Conservation (phyloP, 2,797 vertebrate species). For the Lepilemur ruficaudatus region DNA sequence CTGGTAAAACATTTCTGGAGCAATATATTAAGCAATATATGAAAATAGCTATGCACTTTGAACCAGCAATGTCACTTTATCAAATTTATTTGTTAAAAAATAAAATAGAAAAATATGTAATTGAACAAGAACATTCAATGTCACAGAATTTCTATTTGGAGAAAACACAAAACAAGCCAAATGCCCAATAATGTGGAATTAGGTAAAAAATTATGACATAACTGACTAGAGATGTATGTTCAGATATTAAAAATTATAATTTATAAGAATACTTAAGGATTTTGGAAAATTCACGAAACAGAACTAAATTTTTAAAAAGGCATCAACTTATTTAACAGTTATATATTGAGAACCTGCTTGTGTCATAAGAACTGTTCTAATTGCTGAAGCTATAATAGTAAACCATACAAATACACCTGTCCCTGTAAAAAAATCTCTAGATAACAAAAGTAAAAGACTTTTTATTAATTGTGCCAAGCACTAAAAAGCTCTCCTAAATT, state of each 20-base stretch:
- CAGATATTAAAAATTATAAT: neutral
- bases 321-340: neutral
- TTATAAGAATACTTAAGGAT: neutral
- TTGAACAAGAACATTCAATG: neutral
- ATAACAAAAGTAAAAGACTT: neutral
- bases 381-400: neutral
- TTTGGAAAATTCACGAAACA: neutral
- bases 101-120: neutral
- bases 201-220: neutral
- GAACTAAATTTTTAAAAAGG: neutral
- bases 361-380: neutral
- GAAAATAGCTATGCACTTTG: neutral
- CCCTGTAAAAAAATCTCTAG: neutral
- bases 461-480: neutral
- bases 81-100: neutral
- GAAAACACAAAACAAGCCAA: neutral
- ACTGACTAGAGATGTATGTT: neutral
- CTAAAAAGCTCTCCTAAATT: neutral
- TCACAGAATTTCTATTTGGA: neutral
- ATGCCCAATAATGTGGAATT: neutral
- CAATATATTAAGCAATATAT: neutral
- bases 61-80: neutral
- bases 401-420: neutral
- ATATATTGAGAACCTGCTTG: neutral
- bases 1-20: neutral